Percentiles rank a stretch among this genome's conserved stretches.
Conservation (phyloP, 2,113 vertebrate species). For the Festucalex cinctus region DNA sequence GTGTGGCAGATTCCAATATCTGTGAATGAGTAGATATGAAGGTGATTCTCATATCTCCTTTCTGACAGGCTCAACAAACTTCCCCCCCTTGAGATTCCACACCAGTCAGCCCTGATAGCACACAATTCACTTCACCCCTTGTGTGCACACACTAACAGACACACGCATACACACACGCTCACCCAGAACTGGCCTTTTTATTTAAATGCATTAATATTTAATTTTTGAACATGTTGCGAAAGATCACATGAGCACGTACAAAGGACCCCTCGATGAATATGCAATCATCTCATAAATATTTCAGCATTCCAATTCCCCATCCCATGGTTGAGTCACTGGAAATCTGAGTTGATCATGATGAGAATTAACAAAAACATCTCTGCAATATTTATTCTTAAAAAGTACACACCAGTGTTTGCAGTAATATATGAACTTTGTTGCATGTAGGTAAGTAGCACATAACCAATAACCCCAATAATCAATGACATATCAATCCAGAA, state of each 20-base stretch:
- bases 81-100: constrained; percentile 46
- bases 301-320: constrained; percentile 71
- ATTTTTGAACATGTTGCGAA: constrained; percentile 74
- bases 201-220: constrained; percentile 80
- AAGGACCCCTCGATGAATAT: constrained; percentile 76
- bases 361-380: constrained; percentile 73
- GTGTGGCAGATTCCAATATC: constrained; percentile 41
- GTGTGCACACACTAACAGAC: constrained; percentile 7
- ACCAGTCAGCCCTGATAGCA: constrained; percentile 59
- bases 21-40: constrained; percentile 54
- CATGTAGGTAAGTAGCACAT: constrained; percentile 45
- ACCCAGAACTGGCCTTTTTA: constrained; percentile 66
- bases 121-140: constrained; percentile 31
- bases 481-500: too few species aligned
- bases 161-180: constrained; percentile 20
- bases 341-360: constrained; percentile 70
- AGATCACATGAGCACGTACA: constrained; percentile 75
- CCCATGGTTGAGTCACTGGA: constrained; percentile 64
- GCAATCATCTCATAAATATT: constrained; percentile 77
- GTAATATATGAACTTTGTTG: constrained; percentile 18
- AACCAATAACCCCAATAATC: constrained; percentile 34
- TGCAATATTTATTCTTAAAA: constrained; percentile 72
- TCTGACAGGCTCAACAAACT: constrained; percentile 55
- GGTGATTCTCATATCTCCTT: constrained; percentile 59
- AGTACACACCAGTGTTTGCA: constrained; percentile 26